phyloP scores from a whole-genome alignment of 2,113 vertebrate species.

The Xiphophorus couchianus region DNA sequence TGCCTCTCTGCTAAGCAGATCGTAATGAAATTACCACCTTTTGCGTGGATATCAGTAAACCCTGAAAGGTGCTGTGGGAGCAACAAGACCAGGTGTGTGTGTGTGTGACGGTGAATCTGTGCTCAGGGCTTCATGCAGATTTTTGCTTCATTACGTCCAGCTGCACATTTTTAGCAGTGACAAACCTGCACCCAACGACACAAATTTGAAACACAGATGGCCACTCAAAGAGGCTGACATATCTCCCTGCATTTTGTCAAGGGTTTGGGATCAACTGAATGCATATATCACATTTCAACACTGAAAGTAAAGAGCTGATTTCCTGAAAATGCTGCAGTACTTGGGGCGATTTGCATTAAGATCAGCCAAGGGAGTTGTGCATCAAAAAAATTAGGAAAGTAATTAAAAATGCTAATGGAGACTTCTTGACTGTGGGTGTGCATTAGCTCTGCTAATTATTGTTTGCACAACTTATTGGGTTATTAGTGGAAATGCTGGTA shows the following conservation, averaged over 20 bases:
- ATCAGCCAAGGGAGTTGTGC: background rate
- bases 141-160: conserved; percentile 61
- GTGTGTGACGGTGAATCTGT: conserved; percentile 41
- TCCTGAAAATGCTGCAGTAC: background rate
- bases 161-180: conserved; percentile 44
- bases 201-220: conserved; percentile 39
- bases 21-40: conserved; percentile 49
- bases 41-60: conserved; percentile 22
- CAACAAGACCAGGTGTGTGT: conserved; percentile 53
- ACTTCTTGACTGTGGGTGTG: background rate
- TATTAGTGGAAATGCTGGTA: conserved; percentile 22
- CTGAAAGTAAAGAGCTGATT: background rate
- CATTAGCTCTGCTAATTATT: conserved; percentile 28
- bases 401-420: conserved; percentile 23
- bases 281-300: conserved; percentile 27
- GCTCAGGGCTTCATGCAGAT: conserved; percentile 37
- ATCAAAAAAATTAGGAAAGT: conserved; percentile 5
- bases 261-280: conserved; percentile 7
- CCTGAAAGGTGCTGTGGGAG: conserved; percentile 36
- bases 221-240: conserved; percentile 26
- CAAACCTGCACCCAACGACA: conserved; percentile 24
- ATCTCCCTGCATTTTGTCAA: conserved; percentile 33
- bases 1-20: conserved; percentile 54
- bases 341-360: background rate
- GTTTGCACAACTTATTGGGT: conserved; percentile 28